Evolutionary conservation across 1,140 invertebrate species (phyloP).

Genomic region (Drosophila bipectinata): DNA sequence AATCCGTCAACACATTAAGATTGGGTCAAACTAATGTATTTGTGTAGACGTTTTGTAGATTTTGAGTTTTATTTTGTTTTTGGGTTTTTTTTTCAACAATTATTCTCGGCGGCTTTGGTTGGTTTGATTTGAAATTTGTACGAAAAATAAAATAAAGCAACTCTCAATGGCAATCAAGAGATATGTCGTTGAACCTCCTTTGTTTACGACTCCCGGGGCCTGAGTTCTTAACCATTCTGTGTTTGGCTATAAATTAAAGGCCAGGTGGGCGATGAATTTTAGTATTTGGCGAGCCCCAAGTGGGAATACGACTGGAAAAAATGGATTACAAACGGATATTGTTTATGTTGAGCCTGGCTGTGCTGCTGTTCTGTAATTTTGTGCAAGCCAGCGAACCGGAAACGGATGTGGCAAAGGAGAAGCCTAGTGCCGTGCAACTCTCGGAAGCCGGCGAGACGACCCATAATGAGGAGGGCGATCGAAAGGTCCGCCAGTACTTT

Average conservation of each 20-base stretch:
- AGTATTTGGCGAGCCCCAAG: slow-evolving; percentile 36
- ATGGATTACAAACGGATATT: slow-evolving; percentile 54
- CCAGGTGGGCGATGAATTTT: slow-evolving; percentile 19
- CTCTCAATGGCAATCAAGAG: slow-evolving; percentile 66
- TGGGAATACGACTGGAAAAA: slow-evolving; percentile 29
- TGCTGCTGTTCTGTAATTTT: slow-evolving; percentile 5
- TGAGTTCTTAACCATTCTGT: slow-evolving; percentile 34
- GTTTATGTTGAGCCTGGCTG: slow-evolving; percentile 29
- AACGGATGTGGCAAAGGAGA: neutral
- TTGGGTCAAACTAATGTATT: slow-evolving; percentile 44
- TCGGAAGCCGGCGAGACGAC: slow-evolving; percentile 39
- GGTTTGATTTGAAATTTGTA: slow-evolving; percentile 35
- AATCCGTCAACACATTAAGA: slow-evolving; percentile 37
- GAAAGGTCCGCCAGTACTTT: slow-evolving; percentile 70
- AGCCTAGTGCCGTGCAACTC: slow-evolving; percentile 3
- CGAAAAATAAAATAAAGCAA: slow-evolving; percentile 22
- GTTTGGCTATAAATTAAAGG: slow-evolving; percentile 67
- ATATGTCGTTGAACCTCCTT: slow-evolving; percentile 58
- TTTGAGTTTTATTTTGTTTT: slow-evolving; percentile 2
- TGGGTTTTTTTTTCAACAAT: slow-evolving; percentile 41
- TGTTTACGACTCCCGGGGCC: slow-evolving; percentile 10
- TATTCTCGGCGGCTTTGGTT: slow-evolving; percentile 43
- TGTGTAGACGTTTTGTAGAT: slow-evolving; percentile 10
- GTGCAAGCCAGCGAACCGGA: slow-evolving; percentile 5
- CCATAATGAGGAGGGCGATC: slow-evolving; percentile 34